A percentile compares a stretch with the other conserved stretches of the same genome.
Conservation (phyloP, 1,140 invertebrate genomes). For the Diuraphis noxia region DNA sequence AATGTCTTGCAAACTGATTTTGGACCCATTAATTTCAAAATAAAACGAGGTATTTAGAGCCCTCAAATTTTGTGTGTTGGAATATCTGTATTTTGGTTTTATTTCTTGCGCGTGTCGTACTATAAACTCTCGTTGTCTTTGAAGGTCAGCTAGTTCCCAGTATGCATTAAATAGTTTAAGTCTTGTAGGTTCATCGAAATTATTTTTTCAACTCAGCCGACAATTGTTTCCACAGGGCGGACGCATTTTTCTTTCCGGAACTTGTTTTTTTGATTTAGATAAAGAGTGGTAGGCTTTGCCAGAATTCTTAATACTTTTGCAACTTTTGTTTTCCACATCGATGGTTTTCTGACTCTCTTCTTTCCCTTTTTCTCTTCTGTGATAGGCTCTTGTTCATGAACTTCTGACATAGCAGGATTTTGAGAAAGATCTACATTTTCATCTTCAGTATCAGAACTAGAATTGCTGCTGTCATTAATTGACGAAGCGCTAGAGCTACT, state of each 20-base stretch:
- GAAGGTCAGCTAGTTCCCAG: too few species aligned
- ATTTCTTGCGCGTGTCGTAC: too few species aligned
- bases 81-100: too few species aligned
- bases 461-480: not conserved
- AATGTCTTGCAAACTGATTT: constrained; percentile 2
- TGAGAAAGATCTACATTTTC: constrained; percentile 32
- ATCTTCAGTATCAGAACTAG: constrained; percentile 32
- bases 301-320: constrained; percentile 9
- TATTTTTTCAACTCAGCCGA: not conserved
- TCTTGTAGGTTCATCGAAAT: not conserved
- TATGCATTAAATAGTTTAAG: not conserved
- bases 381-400: constrained; percentile 9
- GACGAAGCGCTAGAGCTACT: not conserved
- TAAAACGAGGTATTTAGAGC: too few species aligned
- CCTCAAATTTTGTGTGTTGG: too few species aligned
- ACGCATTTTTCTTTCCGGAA: constrained; percentile 7
- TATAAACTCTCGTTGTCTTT: too few species aligned
- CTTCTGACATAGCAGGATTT: not conserved
- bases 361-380: constrained; percentile 6
- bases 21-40: not conserved
- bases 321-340: not conserved
- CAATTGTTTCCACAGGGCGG: not conserved
- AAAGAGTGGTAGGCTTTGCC: constrained; percentile 25
- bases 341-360: not conserved
- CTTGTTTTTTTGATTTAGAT: constrained; percentile 25